Percentiles rank a stretch among this genome's conserved stretches.
Conservation (phyloP, 2,113 vertebrate genomes). For the Rhineura floridana region DNA sequence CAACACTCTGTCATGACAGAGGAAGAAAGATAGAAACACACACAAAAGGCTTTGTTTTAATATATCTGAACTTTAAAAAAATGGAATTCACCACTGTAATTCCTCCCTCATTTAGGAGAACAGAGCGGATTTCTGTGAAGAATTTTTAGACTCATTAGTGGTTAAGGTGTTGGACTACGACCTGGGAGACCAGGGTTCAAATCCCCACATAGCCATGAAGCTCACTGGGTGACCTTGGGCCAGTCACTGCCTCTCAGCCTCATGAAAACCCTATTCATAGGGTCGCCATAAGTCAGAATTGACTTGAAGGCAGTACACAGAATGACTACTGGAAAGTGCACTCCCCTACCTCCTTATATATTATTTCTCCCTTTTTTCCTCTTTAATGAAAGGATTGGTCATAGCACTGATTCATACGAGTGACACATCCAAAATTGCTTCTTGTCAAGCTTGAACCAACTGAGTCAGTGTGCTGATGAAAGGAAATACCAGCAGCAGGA, state of each 20-base stretch:
- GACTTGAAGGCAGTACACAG: no score
- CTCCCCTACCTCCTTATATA: not conserved
- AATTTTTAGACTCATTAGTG: not conserved
- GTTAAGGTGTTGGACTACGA: no score
- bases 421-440: slow-evolving; percentile 34
- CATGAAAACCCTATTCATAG: no score
- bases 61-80: slow-evolving; percentile 5
- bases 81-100: slow-evolving; percentile 8
- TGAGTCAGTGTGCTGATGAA: not conserved
- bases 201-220: no score
- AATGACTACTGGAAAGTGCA: not conserved
- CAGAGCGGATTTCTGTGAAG: slow-evolving; percentile 50
- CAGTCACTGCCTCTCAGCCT: no score
- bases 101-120: slow-evolving; percentile 34
- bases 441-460: not conserved
- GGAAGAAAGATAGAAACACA: not conserved
- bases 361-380: not conserved
- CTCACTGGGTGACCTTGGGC: no score
- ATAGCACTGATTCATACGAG: not conserved
- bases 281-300: no score
- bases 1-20: accelerated
- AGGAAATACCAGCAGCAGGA: slow-evolving; percentile 37
- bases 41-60: not conserved
- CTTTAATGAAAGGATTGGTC: accelerated
- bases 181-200: no score